Evolutionary conservation across 2,888 invertebrate genomes (phyloP).

Genomic region (Polymixis flavicincta): DNA sequence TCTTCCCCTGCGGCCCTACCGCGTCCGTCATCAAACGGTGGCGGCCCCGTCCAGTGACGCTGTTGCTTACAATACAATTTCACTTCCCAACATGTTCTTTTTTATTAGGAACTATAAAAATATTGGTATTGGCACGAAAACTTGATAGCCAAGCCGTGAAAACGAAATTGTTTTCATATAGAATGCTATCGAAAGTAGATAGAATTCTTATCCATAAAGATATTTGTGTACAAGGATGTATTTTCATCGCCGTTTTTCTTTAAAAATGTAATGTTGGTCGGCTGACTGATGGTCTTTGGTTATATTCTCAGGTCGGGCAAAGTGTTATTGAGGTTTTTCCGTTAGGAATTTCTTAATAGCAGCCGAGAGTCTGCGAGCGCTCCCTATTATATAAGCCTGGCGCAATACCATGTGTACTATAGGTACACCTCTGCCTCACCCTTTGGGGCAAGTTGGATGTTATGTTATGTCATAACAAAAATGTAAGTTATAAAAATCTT

Average conservation of each 20-base stretch:
- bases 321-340: not conserved
- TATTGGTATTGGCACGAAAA: not conserved
- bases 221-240: not conserved
- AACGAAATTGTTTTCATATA: constrained; percentile 5
- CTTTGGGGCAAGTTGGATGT: too few relatives aligned
- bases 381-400: too few relatives aligned
- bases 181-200: not conserved
- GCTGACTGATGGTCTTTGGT: not conserved
- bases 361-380: too few relatives aligned
- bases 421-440: too few relatives aligned
- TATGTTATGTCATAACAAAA: too few relatives aligned
- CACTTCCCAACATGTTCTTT: constrained; percentile 17
- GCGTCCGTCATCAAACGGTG: too few relatives aligned
- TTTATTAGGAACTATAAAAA: constrained; percentile 35
- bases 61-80: not conserved
- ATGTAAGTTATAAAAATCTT: too few relatives aligned
- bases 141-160: constrained; percentile 22
- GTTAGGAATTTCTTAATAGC: too few relatives aligned
- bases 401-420: too few relatives aligned
- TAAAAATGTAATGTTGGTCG: not conserved
- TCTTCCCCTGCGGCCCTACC: too few relatives aligned
- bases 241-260: not conserved
- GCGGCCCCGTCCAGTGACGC: too few relatives aligned
- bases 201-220: not conserved
- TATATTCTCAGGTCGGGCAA: not conserved